Percentiles rank a stretch among this genome's conserved stretches.
phyloP scores from a whole-genome alignment of 1,140 invertebrate genomes.

The Berghia stephanieae region DNA sequence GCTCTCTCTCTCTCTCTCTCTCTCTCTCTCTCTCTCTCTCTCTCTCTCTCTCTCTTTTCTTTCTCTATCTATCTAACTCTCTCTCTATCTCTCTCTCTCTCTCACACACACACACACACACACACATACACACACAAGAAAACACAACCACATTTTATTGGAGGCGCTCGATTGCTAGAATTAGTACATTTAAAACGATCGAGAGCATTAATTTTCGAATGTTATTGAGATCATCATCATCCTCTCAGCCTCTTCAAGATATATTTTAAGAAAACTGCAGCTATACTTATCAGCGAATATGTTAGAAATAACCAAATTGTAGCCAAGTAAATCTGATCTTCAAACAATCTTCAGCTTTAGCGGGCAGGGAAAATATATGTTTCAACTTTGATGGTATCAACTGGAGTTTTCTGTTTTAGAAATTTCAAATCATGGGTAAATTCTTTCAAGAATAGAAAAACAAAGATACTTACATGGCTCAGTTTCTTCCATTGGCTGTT shows the following conservation, averaged over 20 bases:
- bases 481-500: not conserved
- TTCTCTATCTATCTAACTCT: not conserved
- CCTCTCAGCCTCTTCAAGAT: not conserved
- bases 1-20: too few relatives aligned
- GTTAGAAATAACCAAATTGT: not conserved
- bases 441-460: too few relatives aligned
- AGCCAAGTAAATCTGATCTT: too few relatives aligned
- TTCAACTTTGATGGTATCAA: too few relatives aligned
- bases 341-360: too few relatives aligned
- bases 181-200: not conserved
- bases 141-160: too few relatives aligned
- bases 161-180: too few relatives aligned
- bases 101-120: not conserved
- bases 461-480: not conserved
- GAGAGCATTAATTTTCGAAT: not conserved
- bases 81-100: not conserved
- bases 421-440: too few relatives aligned
- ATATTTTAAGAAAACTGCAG: not conserved
- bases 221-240: not conserved
- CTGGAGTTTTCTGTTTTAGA: too few relatives aligned
- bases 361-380: too few relatives aligned
- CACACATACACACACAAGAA: constrained; percentile 10
- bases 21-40: constrained; percentile 12
- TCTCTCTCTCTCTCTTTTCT: not conserved
- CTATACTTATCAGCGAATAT: not conserved